These are phyloP conservation scores for Elgonia sp. DNA, from an alignment of 2,888 invertebrate genomes.

Conservation along the genomic window DNA sequence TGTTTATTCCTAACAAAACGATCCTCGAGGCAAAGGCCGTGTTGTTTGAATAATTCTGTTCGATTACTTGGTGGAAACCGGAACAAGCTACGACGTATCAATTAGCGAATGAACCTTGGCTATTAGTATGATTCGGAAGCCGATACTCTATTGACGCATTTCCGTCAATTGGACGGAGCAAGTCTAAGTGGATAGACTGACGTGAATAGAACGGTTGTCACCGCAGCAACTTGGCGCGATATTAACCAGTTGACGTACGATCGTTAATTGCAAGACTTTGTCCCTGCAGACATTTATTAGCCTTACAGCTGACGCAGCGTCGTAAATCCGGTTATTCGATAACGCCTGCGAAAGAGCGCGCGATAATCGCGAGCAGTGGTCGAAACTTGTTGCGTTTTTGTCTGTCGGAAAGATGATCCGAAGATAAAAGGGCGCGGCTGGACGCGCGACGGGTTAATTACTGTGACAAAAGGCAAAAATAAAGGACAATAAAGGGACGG, in stretches of 20 bases:
- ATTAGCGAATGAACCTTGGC: conserved; percentile 60
- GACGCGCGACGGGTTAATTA: conserved; percentile 66
- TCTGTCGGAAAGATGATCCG: conserved; percentile 13
- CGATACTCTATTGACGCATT: conserved; percentile 55
- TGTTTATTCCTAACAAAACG: not conserved
- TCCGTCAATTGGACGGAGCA: conserved; percentile 54
- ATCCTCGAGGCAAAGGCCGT: not conserved
- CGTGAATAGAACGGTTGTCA: conserved; percentile 69
- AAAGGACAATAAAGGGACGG: conserved; percentile 53
- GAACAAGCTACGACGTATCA: conserved; percentile 44
- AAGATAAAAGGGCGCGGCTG: conserved; percentile 45
- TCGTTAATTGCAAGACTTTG: conserved; percentile 73
- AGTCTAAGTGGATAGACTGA: conserved; percentile 64
- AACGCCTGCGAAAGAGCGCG: conserved; percentile 19
- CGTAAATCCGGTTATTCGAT: conserved; percentile 58
- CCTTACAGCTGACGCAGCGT: conserved; percentile 55
- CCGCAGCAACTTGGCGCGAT: conserved; percentile 68
- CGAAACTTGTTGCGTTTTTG: conserved; percentile 66
- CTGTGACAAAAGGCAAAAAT: conserved; percentile 55
- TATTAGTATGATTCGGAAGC: conserved; percentile 57
- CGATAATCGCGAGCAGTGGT: conserved; percentile 3
- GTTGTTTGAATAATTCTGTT: conserved; percentile 40
- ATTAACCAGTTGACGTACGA: conserved; percentile 71
- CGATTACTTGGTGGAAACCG: conserved; percentile 39
- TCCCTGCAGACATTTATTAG: conserved; percentile 65